Base-by-base conservation (phyloP, 2,888 invertebrate genomes). In the Ferrisia virgata region DNA sequence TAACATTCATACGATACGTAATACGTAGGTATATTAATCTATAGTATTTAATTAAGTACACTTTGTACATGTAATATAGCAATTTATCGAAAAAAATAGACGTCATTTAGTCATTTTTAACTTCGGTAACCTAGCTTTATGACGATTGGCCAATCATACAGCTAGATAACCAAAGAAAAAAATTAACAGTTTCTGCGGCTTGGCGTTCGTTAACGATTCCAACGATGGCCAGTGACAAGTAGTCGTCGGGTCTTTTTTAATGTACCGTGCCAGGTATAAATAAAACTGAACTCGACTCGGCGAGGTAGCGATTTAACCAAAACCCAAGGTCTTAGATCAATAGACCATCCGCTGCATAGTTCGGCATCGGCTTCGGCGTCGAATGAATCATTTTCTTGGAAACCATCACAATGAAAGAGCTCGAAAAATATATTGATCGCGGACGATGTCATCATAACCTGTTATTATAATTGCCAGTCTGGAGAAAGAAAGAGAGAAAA, bases 101-200 rank as follows among this genome's bases (percentile, higher is more conserved):
- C 31, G 18, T 18, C 43, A 82, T 72, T 69, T 39, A 13, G 82
- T 43, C 72, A 82, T 82, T 82, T 76, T 82, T 82, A 82, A 82
- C 82, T 82, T 82, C 82, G 82, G 82, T 82, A 82, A 82, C 82
- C 82, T 82, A 82, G 82, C 82, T 82, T 82, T 82, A 82, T 82
- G 82, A 82, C 82, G 31, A 82, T 81, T 76, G 39, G 8, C 11
- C 82, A 82, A n/a, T 82, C 82, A 82, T 82, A 82, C 82, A 82
- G 82, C 82, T 82, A 82, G 82, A 82, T 82, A 82, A 82, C 82
- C 82, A 82, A 82, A 82, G 82, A 82, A 82, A 82, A 79, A 82
- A 82, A 82, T 72, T 31, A 31, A 82, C 58, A 28, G 28, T 28
- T 64, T 64, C 28, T 8, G 58, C 28, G 2, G 13, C 28, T 13